These are phyloP conservation scores for Omphaloscelis lunosa DNA, from an alignment of 2,888 invertebrate genomes.

Conservation along the genomic window DNA sequence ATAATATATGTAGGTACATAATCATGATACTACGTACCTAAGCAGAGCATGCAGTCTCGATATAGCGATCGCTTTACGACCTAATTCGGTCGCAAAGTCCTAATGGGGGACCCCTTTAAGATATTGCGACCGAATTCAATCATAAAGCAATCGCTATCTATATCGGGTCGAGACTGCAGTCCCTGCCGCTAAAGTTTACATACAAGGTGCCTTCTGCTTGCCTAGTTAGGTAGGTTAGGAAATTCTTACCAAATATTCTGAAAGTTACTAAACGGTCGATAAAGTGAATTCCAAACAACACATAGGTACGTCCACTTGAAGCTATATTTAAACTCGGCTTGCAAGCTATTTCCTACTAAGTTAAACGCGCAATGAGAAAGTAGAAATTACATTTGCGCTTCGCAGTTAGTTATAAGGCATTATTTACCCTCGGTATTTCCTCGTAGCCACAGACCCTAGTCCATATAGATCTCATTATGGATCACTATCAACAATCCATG, in stretches of 20 bases:
- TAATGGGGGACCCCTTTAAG: too few relatives aligned
- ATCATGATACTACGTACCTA: not conserved
- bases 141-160: too few relatives aligned
- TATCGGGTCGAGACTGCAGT: too few relatives aligned
- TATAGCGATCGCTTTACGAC: too few relatives aligned
- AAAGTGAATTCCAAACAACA: not conserved
- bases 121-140: too few relatives aligned
- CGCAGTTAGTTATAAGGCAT: not conserved
- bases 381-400: slow-evolving; percentile 7
- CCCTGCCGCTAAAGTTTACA: not conserved
- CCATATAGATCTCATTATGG: slow-evolving; percentile 81
- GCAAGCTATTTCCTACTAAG: slow-evolving; percentile 13
- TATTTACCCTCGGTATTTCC: slow-evolving; percentile 58
- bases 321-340: slow-evolving; percentile 19
- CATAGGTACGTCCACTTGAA: not conserved
- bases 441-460: slow-evolving; percentile 76
- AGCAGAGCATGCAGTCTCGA: too few relatives aligned
- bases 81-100: too few relatives aligned
- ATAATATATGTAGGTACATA: not conserved
- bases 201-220: too few relatives aligned
- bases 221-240: slow-evolving; percentile 13
- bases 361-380: slow-evolving; percentile 18
- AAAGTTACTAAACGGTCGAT: not conserved
- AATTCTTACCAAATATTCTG: not conserved
- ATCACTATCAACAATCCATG: slow-evolving; percentile 49